These are phyloP conservation scores for Erithacus rubecula DNA, from an alignment of 2,797 vertebrate species.

Conservation along the genomic window DNA sequence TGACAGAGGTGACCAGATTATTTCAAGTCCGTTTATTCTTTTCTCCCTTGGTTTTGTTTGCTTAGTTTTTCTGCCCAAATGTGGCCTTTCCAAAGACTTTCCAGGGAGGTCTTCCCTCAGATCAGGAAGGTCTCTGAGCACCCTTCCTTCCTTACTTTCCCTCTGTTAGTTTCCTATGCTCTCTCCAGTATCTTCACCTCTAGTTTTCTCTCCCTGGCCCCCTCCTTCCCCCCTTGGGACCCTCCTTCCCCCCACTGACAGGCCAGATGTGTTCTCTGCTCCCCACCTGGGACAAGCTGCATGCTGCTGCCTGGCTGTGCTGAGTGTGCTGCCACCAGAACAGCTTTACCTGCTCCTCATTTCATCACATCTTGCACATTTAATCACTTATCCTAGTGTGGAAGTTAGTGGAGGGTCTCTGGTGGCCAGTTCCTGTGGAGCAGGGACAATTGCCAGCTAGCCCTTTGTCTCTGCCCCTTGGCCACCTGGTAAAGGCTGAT, in stretches of 20 bases:
- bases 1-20: neutral
- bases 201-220: neutral
- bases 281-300: accelerated
- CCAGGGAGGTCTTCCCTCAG: neutral
- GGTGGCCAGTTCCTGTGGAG: neutral
- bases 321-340: neutral
- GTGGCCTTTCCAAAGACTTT: neutral
- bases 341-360: neutral
- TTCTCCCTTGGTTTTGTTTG: neutral
- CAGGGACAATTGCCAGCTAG: neutral
- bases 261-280: neutral
- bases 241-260: accelerated
- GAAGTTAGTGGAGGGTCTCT: neutral
- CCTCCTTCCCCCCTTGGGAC: neutral
- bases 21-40: neutral
- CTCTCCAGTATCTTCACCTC: neutral
- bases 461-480: neutral
- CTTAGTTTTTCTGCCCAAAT: neutral
- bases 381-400: neutral
- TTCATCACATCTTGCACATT: neutral
- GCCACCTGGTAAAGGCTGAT: neutral
- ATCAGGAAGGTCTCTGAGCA: neutral
- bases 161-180: neutral
- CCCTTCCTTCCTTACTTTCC: neutral
- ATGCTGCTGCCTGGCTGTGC: neutral